Percentiles rank a stretch among this genome's conserved stretches.
phyloP scores from a whole-genome alignment of 2,797 vertebrate genomes.

The Sebastes cheni region DNA sequence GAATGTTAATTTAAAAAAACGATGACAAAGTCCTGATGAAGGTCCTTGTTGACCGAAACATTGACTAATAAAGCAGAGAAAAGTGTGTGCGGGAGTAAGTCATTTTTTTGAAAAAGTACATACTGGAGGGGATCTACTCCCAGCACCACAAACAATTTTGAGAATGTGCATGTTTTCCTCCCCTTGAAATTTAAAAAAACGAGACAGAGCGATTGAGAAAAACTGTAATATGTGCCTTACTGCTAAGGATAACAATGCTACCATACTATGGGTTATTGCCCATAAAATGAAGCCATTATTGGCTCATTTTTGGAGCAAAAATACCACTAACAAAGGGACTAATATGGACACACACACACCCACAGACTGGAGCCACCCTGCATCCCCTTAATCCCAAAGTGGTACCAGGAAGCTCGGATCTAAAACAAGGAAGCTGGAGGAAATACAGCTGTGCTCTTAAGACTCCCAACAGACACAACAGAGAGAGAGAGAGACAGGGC shows the following conservation, averaged over 20 bases:
- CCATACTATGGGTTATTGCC: not conserved
- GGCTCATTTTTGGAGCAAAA: not conserved
- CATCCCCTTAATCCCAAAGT: constrained; percentile 11
- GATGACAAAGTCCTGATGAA: too few species aligned
- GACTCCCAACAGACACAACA: constrained; percentile 62
- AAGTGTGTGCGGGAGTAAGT: too few species aligned
- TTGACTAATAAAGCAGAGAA: too few species aligned
- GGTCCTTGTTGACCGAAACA: too few species aligned
- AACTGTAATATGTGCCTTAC: not conserved
- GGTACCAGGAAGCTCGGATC: constrained; percentile 65
- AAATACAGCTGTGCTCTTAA: constrained; percentile 59
- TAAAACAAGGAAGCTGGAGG: constrained; percentile 72
- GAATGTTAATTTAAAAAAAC: too few species aligned
- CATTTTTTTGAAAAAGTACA: too few species aligned
- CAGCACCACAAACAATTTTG: too few species aligned
- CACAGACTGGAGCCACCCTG: not conserved
- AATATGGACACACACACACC: not conserved
- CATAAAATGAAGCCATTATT: not conserved
- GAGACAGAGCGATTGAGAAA: too few species aligned
- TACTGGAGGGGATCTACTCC: too few species aligned
- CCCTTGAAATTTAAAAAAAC: too few species aligned
- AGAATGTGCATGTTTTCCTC: too few species aligned
- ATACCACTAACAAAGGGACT: not conserved
- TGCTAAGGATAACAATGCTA: not conserved
- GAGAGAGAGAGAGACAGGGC: constrained; percentile 10